Conservation (phyloP, 2,797 vertebrate species). For the Ceryle rudis region DNA sequence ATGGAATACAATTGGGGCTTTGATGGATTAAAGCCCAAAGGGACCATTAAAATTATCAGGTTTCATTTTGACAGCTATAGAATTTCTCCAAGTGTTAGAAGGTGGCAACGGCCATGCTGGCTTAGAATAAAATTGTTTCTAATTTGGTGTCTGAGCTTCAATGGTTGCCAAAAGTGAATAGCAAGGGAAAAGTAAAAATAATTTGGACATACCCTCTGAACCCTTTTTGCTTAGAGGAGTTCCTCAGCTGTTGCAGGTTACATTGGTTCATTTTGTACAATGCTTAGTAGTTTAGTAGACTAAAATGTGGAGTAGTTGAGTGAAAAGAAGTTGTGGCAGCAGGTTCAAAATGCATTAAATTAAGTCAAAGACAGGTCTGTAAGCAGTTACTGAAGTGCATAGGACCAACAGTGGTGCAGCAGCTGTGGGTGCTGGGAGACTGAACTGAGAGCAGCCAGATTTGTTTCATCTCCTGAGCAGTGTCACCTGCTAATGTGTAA, state of each 20-base stretch:
- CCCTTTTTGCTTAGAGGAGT: background rate
- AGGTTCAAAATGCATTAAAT: background rate
- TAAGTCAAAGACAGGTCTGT: background rate
- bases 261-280: background rate
- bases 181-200: background rate
- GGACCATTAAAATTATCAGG: background rate
- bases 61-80: background rate
- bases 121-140: background rate
- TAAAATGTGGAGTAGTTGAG: background rate
- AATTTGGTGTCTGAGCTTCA: background rate
- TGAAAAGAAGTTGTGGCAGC: background rate
- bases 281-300: background rate
- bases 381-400: background rate
- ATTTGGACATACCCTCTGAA: background rate
- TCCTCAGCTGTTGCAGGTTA: background rate
- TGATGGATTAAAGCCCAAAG: background rate
- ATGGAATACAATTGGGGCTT: background rate
- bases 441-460: background rate
- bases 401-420: background rate
- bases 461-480: background rate
- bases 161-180: background rate
- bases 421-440: background rate
- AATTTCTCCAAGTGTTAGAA: background rate
- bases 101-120: background rate
- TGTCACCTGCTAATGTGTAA: background rate